Base-by-base conservation (phyloP, 2,113 vertebrate species). In the Anser brachyrhynchus region DNA sequence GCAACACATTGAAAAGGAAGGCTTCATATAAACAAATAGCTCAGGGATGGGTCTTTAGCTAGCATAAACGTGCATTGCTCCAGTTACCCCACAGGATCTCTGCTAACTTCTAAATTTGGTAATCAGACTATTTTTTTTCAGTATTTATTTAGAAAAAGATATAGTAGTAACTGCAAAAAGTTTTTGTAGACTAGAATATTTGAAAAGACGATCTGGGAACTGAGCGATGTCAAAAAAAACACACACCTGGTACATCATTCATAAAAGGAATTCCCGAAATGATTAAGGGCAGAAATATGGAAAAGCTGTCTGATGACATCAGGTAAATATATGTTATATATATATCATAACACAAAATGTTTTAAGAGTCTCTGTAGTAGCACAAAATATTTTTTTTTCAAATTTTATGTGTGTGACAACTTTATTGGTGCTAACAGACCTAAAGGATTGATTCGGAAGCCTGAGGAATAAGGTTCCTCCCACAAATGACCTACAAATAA, bases 131-230 rank as follows among this genome's bases (percentile, higher is more conserved):
- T 87, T 9, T 35, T 43, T 49, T 43, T 54, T 83, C 26, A 33
- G 7, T 26, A 55, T 72, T 71, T 79, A 20, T 62, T 64, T 41
- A 31, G 52, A 18, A 79, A 74, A 78, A 33, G 13, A 21, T 19
- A 41, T 2, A 0, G 0, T 8, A 39, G 25, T 11, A 64, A 41
- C 2, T 16, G 3, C 5, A 69, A 58, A 51, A 62, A 44, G 20
- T 20, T 77, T 10, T 44, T 22, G 22, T 23, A 72, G 15, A 11
- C 5, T 54, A 21, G 37, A 6, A 26, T 41, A 31, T 14, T 66
- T 20, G 11, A 90, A 75, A 82, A 65, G 26, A 9, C 22, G 79
- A 11, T 19, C 29, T 77, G n/a, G 69, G 75, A 70, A 19, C 10
- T 61, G 62, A 66, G 43, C 17, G 26, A 26, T 54, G 57, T 26